These are phyloP conservation scores for Xiphophorus birchmanni DNA, from an alignment of 2,797 vertebrate species.

Conservation along the genomic window DNA sequence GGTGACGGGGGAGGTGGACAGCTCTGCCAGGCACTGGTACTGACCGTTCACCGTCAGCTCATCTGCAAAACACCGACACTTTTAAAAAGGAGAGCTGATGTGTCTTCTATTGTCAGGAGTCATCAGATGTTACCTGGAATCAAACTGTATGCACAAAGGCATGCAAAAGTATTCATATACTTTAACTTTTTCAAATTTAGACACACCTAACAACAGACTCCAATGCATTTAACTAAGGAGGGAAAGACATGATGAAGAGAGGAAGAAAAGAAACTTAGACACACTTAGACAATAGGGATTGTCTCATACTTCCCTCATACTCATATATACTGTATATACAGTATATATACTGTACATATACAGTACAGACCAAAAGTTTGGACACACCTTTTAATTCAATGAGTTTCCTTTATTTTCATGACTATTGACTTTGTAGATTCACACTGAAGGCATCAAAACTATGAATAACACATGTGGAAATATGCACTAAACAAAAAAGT, in stretches of 20 bases:
- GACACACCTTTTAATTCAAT: too few species aligned
- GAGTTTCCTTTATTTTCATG: too few species aligned
- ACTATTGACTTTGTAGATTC: too few species aligned
- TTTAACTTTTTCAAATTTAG: neutral
- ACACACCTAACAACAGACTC: neutral
- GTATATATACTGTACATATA: too few species aligned
- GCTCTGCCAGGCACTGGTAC: slow-evolving; percentile 86
- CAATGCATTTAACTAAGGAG: neutral
- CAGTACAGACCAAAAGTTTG: too few species aligned
- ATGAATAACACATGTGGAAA: too few species aligned
- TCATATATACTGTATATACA: too few species aligned
- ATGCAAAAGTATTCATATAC: neutral
- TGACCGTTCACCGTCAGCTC: slow-evolving; percentile 87
- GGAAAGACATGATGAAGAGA: neutral
- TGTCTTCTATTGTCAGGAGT: neutral
- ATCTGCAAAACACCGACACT: slow-evolving; percentile 73
- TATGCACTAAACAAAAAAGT: too few species aligned
- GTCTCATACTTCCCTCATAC: too few species aligned
- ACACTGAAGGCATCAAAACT: too few species aligned
- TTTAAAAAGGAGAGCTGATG: neutral
- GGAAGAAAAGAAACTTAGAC: neutral
- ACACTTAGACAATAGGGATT: too few species aligned
- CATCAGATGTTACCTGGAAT: neutral
- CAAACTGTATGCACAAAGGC: neutral
- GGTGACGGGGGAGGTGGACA: slow-evolving; percentile 85